Evolutionary conservation across 2,797 vertebrate species (phyloP), one percentile per base, ranked within the genome.

Genomic region (Furcifer pardalis): DNA sequence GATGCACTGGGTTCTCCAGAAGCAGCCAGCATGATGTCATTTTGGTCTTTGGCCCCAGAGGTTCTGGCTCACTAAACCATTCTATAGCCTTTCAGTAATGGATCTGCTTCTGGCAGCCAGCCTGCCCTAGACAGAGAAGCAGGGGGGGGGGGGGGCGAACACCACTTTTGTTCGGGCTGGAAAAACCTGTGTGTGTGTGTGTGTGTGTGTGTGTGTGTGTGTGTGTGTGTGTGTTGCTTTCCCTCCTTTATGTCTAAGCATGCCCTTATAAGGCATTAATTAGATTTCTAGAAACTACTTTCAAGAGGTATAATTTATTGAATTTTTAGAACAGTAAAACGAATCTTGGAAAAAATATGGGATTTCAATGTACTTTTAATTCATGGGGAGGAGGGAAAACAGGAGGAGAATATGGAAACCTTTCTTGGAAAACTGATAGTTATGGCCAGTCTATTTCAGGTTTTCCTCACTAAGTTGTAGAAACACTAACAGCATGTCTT

Each of bases 21-120:
- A 82, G 74, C 74, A 72, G 73, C 65, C 84, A 86, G 66, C 21
- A 77, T 86, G 84, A 86, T 74, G 72, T 86, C 84, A 86, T 82
- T 81, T 63, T 63, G 65, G 56, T 71, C 74, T 86, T 75, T 82
- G 79, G 73, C 84, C 74, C 3, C 37, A 66, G 84, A 82, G 32
- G 27, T 86, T 59, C 30, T 86, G 79, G 79, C 84, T 82, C n/a
- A 32, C 73, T 60, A 81, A 72, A 56, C n/a, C 79, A 72, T 82
- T 77, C 21, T 62, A 52, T 82, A 82, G 73, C 56, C 12, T 86
- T 82, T 82, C 74, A 63, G 84, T 86, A 86, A 86, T 86, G 79
- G 75, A 82, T 86, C 68, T n/a, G 46, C 66, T 81, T 62, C 74
- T 86, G 84, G 84, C 84, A 82, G 42, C 8, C 66, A 71, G 79